These are phyloP conservation scores for Halichondria panicea DNA, from an alignment of 37 sponge, comb jelly and placozoan species.

Conservation along the genomic window DNA sequence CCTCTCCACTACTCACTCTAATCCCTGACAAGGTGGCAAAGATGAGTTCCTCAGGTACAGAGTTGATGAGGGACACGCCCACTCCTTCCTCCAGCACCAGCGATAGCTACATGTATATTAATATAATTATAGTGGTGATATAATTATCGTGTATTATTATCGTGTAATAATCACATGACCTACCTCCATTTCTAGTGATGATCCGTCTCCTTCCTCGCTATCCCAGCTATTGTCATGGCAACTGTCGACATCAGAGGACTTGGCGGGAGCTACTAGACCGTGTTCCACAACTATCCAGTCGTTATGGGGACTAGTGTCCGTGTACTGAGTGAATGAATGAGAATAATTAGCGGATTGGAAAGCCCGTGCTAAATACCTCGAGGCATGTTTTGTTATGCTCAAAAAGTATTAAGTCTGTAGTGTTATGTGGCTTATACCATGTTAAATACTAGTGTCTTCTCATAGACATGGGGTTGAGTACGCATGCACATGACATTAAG, in stretches of 20 bases:
- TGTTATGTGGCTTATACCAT: not conserved
- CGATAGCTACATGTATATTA: slow-evolving; percentile 38
- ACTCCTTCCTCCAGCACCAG: slow-evolving; percentile 58
- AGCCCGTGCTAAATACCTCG: not conserved
- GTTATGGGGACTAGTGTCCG: slow-evolving; percentile 32
- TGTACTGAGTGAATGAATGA: slow-evolving; percentile 19
- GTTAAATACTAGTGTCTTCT: slow-evolving; percentile 3
- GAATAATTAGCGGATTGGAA: not conserved
- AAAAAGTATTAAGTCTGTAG: not conserved
- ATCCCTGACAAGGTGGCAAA: slow-evolving; percentile 64
- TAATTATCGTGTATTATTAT: not conserved
- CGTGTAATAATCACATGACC: not conserved
- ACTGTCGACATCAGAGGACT: slow-evolving; percentile 18
- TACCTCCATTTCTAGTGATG: slow-evolving; percentile 36
- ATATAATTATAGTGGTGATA: not conserved
- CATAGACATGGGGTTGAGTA: not conserved
- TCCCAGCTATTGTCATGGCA: not conserved
- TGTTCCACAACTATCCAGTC: slow-evolving; percentile 61
- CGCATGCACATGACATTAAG: not conserved
- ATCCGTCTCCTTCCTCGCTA: slow-evolving; percentile 31
- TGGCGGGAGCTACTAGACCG: slow-evolving; percentile 49
- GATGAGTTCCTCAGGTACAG: slow-evolving; percentile 81
- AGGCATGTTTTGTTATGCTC: not conserved
- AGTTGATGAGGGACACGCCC: slow-evolving; percentile 80
- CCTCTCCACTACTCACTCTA: slow-evolving; percentile 15